Base-by-base conservation (phyloP, 2,888 invertebrate species). In the Latrodectus elegans region DNA sequence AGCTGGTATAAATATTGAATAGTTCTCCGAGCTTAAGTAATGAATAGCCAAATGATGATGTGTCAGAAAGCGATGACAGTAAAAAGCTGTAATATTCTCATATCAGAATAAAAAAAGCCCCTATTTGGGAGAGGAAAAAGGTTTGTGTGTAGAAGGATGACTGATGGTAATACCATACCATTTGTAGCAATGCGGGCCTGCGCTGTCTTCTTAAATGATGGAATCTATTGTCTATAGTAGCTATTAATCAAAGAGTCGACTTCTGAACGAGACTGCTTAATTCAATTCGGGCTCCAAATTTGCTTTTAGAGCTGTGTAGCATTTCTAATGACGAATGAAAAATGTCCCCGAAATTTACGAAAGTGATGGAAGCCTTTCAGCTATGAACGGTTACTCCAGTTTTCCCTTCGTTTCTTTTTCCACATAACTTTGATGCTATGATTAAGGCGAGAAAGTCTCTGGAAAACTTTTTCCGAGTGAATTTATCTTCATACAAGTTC, bases 21-120 rank as follows among this genome's bases (percentile, higher is more conserved):
- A 74, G 74, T 75, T 67, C 38, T 38, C 67, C 53, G 26, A 38
- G 22, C 49, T 15, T 55, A 17, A 67, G 73, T 83, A 83, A 83
- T 83, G 83, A 83, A 83, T 83, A 75, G 65, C 76, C 83, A 83
- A 83, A 83, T 83, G 83, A 83, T 83, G 83, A 83, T 76, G 83
- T 83, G 83, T 83, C 83, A 83, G 68, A 83, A 83, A 83, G 64
- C 53, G 71, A 83, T 83, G 83, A 83, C 83, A 83, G 83, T 64
- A 83, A 83, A 83, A 76, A 83, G 73, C 71, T 73, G 67, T 70
- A 55, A 51, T 67, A 49, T 72, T 67, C 65, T 75, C 38, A 38
- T 11, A 53, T 60, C 68, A 55, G 55, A 60, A n/a, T 15, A 60
- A n/a, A n/a, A n/a, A n/a, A 64, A 55, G 26, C 68, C 82, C 74